Evolutionary conservation across 1,140 invertebrate genomes (phyloP).

Genomic region (Phymorhynchus buccinoides): DNA sequence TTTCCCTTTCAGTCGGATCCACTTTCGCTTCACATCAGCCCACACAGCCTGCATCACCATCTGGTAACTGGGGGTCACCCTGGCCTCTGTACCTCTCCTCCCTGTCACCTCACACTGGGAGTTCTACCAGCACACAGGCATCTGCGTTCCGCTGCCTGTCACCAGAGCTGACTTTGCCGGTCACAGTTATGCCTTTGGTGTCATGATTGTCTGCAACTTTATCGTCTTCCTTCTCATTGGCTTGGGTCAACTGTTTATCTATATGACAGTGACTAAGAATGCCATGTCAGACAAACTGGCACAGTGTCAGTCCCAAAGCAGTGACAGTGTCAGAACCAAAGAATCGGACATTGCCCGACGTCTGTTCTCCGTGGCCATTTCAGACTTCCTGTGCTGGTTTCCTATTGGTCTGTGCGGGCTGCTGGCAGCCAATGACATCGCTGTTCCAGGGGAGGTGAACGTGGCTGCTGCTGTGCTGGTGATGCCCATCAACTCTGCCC

Average conservation of each 20-base stretch:
- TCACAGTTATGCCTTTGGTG: slow-evolving; percentile 46
- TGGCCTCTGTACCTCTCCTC: slow-evolving; percentile 36
- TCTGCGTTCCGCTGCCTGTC: slow-evolving; percentile 54
- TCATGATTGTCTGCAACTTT: slow-evolving; percentile 54
- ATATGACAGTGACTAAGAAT: not conserved
- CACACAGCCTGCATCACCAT: not conserved
- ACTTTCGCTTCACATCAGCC: not conserved
- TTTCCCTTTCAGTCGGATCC: not conserved
- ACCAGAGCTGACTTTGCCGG: slow-evolving; percentile 36
- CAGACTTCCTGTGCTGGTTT: not conserved
- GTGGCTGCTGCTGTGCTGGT: not conserved
- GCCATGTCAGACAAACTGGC: not conserved
- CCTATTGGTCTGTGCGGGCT: not conserved
- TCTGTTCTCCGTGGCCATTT: not conserved
- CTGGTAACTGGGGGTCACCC: slow-evolving; percentile 13
- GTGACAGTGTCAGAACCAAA: not conserved
- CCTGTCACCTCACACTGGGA: slow-evolving; percentile 36
- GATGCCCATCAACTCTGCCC: not conserved
- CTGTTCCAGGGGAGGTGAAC: not conserved
- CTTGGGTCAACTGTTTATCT: slow-evolving; percentile 43
- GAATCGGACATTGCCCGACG: not conserved
- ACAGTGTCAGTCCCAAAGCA: too few relatives aligned
- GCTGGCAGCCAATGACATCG: not conserved
- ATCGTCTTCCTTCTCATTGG: slow-evolving; percentile 47
- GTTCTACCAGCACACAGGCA: slow-evolving; percentile 51